phyloP scores from a whole-genome alignment of 2,888 invertebrate genomes.

The Caenorhabditis doughertyi region DNA sequence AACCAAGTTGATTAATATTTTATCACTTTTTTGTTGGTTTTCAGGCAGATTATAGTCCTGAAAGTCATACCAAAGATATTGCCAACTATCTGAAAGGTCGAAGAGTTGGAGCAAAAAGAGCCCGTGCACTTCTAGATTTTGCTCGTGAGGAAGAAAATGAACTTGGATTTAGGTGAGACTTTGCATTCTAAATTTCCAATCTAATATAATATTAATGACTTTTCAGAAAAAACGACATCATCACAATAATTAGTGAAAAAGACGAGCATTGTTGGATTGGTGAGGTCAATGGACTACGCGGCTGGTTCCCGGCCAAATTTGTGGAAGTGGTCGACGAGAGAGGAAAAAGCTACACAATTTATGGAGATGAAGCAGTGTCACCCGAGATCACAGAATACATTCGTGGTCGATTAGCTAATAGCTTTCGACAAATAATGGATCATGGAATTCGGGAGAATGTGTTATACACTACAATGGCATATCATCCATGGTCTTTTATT shows the following conservation, averaged over 20 bases:
- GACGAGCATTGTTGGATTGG: slow-evolving; percentile 86
- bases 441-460: slow-evolving; percentile 79
- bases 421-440: slow-evolving; percentile 77
- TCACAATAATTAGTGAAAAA: slow-evolving; percentile 88
- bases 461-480: slow-evolving; percentile 87
- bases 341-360: slow-evolving; percentile 87
- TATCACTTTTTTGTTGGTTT: slow-evolving; percentile 1
- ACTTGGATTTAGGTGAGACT: slow-evolving; percentile 88
- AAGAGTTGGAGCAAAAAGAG: slow-evolving; percentile 91
- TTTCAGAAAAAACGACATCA: slow-evolving; percentile 94
- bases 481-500: slow-evolving; percentile 98
- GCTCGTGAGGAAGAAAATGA: slow-evolving; percentile 93
- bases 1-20: not conserved
- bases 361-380: slow-evolving; percentile 96
- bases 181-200: not conserved
- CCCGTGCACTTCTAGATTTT: slow-evolving; percentile 94
- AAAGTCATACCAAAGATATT: slow-evolving; percentile 94
- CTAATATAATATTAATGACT: not conserved
- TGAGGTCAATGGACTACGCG: slow-evolving; percentile 85
- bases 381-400: slow-evolving; percentile 97
- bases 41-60: slow-evolving; percentile 94
- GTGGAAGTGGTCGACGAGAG: slow-evolving; percentile 92
- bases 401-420: slow-evolving; percentile 86
- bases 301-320: slow-evolving; percentile 86
- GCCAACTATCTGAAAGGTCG: slow-evolving; percentile 96